Evolutionary conservation across 2,888 invertebrate genomes (phyloP), one percentile per base, ranked within the genome.

Genomic region (Schizotus pectinicornis): DNA sequence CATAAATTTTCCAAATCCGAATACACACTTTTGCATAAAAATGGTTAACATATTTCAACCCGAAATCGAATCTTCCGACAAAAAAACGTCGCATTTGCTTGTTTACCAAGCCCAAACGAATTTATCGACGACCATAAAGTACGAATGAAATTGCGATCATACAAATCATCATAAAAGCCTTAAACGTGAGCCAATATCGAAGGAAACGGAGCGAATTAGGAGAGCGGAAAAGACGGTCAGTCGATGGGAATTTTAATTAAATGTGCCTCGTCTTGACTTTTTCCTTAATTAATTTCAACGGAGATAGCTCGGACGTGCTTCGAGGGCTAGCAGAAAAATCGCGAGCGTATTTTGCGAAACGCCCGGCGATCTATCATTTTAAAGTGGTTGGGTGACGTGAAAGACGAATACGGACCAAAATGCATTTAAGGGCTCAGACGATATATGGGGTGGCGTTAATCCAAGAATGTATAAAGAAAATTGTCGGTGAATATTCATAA

Each of bases 371-470:
- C 49, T 42, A 56, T 56, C 56, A 56, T 56, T 45, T 50, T 56
- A 48, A 56, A 56, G 56, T 56, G 56, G 49, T 56, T 7, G 56
- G n/a, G 43, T 56, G 56, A 56, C 56, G 41, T 50, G 49, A 56
- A 50, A 50, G 56, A 50, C 49, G 54, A 47, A 54, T 46, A 46
- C 46, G 43, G 32, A 43, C 49, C 49, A 43, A 50, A 49, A 50
- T 56, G 56, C 56, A 56, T 56, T 49, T 49, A 50, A 56, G 43
- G 7, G 43, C 45, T 9, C 32, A 36, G 43, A 55, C 42, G 49
- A 55, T 49, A 39, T 22, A 22, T 3, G 22, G 22, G 22, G 5
- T 5, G 22, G 2, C 5, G 22, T 3, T 3, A 22, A 22, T 22
- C 22, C 22, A 22, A 5, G 5, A 5, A 2, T 22, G 22, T 22